These are phyloP conservation scores for Ranitomeya variabilis DNA, from an alignment of 2,113 vertebrate genomes.

Conservation along the genomic window DNA sequence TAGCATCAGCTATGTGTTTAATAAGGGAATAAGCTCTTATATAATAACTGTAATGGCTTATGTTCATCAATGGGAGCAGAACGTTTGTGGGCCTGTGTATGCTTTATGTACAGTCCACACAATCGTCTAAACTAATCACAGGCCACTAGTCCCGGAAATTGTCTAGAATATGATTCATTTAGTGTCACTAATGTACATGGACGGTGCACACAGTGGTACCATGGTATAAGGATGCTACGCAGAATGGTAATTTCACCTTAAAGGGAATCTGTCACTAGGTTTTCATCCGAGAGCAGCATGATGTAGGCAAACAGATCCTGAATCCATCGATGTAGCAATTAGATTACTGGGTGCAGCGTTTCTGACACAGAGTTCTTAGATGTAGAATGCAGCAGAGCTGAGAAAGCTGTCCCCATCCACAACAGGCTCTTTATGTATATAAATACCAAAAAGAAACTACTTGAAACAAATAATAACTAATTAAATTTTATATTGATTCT, in stretches of 20 bases:
- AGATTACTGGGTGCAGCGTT: too few relatives aligned
- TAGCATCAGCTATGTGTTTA: constrained; percentile 33
- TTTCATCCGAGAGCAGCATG: too few relatives aligned
- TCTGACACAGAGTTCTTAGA: too few relatives aligned
- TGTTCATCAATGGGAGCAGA: background rate
- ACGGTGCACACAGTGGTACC: background rate
- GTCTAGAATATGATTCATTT: background rate
- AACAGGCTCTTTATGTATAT: too few relatives aligned
- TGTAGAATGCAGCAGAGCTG: too few relatives aligned
- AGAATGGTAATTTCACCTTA: background rate
- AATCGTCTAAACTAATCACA: background rate
- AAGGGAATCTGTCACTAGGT: too few relatives aligned
- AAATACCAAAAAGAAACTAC: too few relatives aligned
- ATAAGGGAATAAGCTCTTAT: constrained; percentile 14
- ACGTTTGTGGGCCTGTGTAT: background rate
- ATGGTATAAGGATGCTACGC: background rate
- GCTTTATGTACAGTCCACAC: background rate
- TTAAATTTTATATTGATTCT: too few relatives aligned
- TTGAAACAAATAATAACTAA: too few relatives aligned
- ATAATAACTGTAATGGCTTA: background rate
- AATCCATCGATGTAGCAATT: too few relatives aligned
- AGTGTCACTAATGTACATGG: background rate
- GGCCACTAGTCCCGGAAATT: background rate
- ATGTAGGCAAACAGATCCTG: too few relatives aligned
- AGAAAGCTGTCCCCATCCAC: too few relatives aligned